These are phyloP conservation scores for Cephus pulcher DNA, from an alignment of 2,888 invertebrate species.

Conservation along the genomic window DNA sequence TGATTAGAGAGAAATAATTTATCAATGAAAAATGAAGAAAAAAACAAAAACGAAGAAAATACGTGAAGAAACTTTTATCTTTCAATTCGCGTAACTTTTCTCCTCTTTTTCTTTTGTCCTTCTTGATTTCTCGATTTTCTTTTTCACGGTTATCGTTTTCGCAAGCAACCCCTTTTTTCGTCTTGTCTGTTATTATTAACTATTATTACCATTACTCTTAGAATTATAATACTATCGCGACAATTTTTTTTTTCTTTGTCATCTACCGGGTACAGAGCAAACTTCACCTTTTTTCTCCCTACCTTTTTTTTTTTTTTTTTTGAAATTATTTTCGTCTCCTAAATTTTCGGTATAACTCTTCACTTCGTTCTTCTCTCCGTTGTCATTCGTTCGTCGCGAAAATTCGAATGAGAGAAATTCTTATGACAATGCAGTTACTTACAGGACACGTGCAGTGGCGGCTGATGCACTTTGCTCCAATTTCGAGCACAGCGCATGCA, in stretches of 20 bases:
- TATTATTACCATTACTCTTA: constrained; percentile 13
- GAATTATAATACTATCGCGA: neutral
- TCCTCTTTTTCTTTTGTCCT: constrained; percentile 9
- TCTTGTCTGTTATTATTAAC: constrained; percentile 14
- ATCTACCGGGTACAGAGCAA: constrained; percentile 9
- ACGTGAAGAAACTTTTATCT: neutral
- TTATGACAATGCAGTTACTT: constrained; percentile 38
- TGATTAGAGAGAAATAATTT: neutral
- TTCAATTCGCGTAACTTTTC: constrained; percentile 10
- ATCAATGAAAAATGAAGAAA: neutral
- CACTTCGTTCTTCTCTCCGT: constrained; percentile 11
- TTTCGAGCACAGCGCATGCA: neutral
- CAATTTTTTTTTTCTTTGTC: constrained; percentile 21
- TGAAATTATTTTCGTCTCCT: neutral
- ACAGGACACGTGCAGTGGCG: constrained; percentile 27
- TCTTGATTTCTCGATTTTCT: constrained; percentile 5
- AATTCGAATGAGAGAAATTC: constrained; percentile 19
- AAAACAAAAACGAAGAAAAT: no score
- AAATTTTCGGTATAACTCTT: neutral
- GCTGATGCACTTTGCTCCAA: neutral
- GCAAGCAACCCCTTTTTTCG: neutral
- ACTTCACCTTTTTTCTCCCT: constrained; percentile 24
- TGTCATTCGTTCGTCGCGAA: constrained; percentile 14
- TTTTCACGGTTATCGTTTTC: constrained; percentile 3
- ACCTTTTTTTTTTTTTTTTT: constrained; percentile 11